These are phyloP conservation scores for Drosophila suboccidentalis DNA, from an alignment of 2,888 invertebrate species.

Conservation along the genomic window DNA sequence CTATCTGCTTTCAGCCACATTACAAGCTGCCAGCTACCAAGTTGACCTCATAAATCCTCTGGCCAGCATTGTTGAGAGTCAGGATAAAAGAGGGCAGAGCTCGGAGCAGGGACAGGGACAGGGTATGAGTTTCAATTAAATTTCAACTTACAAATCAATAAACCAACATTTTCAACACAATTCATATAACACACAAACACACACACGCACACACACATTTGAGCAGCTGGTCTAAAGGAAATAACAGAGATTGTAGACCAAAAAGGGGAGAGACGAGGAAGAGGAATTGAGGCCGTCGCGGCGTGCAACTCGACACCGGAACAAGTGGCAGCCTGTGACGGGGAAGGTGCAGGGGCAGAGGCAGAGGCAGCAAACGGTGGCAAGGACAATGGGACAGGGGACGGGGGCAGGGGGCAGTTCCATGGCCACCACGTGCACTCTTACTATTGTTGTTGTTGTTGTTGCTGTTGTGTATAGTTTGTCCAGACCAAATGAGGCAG, in stretches of 20 bases:
- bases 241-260: constrained; percentile 33
- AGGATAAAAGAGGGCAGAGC: constrained; percentile 11
- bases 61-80: neutral
- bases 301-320: constrained; percentile 80
- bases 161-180: constrained; percentile 79
- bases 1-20: constrained; percentile 30
- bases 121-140: constrained; percentile 69
- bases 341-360: constrained; percentile 10
- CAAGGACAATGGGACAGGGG: neutral
- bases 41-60: constrained; percentile 62
- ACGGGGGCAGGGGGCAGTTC: neutral
- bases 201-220: constrained; percentile 25
- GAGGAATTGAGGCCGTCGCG: constrained; percentile 46
- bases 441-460: constrained; percentile 11
- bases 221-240: constrained; percentile 46
- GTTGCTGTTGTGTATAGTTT: constrained; percentile 7
- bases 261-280: neutral
- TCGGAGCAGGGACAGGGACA: constrained; percentile 21
- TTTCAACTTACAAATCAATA: constrained; percentile 80
- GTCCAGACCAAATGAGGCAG: constrained; percentile 50
- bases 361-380: neutral
- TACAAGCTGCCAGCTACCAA: constrained; percentile 34
- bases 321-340: constrained; percentile 69
- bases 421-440: constrained; percentile 42
- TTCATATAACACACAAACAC: constrained; percentile 49